Base-by-base conservation (phyloP, 2,797 vertebrate species). In the Chrysocyon brachyurus region DNA sequence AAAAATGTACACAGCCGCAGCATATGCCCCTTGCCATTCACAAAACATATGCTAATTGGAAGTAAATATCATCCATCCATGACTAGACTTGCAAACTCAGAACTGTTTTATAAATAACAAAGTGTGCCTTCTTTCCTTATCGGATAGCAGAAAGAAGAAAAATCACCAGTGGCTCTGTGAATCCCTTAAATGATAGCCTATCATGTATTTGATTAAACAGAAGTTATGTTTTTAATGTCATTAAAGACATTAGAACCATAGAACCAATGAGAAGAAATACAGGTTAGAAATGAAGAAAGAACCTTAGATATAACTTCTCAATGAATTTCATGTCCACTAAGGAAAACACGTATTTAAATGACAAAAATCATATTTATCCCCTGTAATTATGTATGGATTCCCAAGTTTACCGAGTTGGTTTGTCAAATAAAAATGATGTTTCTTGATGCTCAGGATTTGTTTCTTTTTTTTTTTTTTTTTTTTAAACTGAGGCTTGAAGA, bases 401-500 rank as follows among this genome's bases (percentile, higher is more conserved):
- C 6, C 92, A 92, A 85, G 61, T 90, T 96, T 95, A 87, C n/a
- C 90, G 22, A 24, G 14, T 82, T 81, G 63, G 21, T 81, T 97
- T 97, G 57, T 84, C 85, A 96, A 94, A 92, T 82, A 93, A 81
- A 4, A 22, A 5, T 6, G 2, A 21, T 46, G n/a, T 59, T 72
- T 83, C 49, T 40, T 12, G 81, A 28, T 10, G 40, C 21, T 79
- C 2, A 1, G 0, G 4, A 1, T 90, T 98, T 98, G 98, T 98
- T 97, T 22, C 11, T 59, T 22, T 24, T 75, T 22, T 24, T 59
- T 22, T 24, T 75, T 75, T 73, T 28, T 46, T 75, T 28, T 64
- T 64, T 33, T 33, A 33, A 31, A 96, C 87, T 98, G 98, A 98
- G 98, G 98, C 98, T 97, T 57, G 98, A 99, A 99, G 98, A 98